Percentiles rank a stretch among this genome's conserved stretches.
Conservation (phyloP, 1,140 invertebrate genomes). For the Anastrepha obliqua region DNA sequence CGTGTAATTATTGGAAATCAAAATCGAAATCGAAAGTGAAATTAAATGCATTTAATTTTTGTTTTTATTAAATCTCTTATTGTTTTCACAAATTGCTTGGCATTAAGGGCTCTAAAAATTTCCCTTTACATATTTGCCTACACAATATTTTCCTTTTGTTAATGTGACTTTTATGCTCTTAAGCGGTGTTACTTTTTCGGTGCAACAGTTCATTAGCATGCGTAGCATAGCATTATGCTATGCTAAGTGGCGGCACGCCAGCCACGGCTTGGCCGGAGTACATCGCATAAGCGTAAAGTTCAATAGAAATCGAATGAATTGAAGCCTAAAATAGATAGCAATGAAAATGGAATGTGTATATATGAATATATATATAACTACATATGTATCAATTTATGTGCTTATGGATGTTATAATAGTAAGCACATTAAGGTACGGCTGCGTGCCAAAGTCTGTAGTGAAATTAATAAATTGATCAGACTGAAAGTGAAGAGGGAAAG, state of each 20-base stretch:
- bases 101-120: background rate
- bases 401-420: background rate
- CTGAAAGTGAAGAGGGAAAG: slow-evolving; percentile 49
- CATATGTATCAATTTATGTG: background rate
- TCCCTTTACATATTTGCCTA: slow-evolving; percentile 25
- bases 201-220: slow-evolving; percentile 17
- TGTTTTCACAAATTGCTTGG: background rate
- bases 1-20: slow-evolving; percentile 34
- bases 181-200: background rate
- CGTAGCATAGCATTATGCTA: background rate
- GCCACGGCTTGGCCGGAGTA: background rate
- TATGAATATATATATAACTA: no score
- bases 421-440: background rate
- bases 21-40: slow-evolving; percentile 49
- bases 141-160: background rate
- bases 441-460: slow-evolving; percentile 28
- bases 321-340: background rate
- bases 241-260: background rate
- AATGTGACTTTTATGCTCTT: background rate
- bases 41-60: slow-evolving; percentile 8
- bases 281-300: background rate
- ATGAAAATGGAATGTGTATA: background rate
- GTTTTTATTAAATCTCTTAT: background rate
- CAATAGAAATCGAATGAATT: slow-evolving; percentile 41
- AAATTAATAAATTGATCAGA: slow-evolving; percentile 27